phyloP scores from a whole-genome alignment of 1,140 invertebrate genomes.

The Lamellibrachia luymesi region DNA sequence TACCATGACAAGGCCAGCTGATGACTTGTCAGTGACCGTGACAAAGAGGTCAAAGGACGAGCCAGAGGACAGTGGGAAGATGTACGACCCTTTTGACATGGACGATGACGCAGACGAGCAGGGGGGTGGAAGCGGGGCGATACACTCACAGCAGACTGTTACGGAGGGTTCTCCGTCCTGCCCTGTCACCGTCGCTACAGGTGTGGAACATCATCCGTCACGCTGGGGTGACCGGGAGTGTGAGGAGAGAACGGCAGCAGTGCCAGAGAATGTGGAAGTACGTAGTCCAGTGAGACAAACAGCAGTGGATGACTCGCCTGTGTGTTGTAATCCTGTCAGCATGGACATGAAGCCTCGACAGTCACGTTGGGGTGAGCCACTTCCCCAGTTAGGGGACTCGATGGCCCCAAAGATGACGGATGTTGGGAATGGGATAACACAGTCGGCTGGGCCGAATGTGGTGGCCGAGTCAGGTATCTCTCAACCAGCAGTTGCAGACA shows the following conservation, averaged over 20 bases:
- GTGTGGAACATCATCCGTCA: neutral
- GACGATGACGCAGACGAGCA: neutral
- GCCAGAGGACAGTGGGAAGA: neutral
- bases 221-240: neutral
- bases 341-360: neutral
- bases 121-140: neutral
- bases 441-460: neutral
- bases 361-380: neutral
- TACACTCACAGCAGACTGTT: neutral
- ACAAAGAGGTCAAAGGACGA: neutral
- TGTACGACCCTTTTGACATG: neutral
- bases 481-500: too few species aligned
- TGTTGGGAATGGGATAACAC: neutral
- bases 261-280: neutral
- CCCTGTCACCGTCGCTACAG: neutral
- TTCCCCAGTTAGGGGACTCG: neutral
- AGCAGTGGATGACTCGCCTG: neutral
- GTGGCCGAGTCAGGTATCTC: too few species aligned
- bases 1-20: neutral
- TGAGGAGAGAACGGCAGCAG: neutral
- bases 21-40: neutral
- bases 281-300: neutral
- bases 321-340: neutral
- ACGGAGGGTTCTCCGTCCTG: neutral
- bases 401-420: neutral